phyloP scores from a whole-genome alignment of 2,113 vertebrate genomes.

The Eulemur rufifrons region DNA sequence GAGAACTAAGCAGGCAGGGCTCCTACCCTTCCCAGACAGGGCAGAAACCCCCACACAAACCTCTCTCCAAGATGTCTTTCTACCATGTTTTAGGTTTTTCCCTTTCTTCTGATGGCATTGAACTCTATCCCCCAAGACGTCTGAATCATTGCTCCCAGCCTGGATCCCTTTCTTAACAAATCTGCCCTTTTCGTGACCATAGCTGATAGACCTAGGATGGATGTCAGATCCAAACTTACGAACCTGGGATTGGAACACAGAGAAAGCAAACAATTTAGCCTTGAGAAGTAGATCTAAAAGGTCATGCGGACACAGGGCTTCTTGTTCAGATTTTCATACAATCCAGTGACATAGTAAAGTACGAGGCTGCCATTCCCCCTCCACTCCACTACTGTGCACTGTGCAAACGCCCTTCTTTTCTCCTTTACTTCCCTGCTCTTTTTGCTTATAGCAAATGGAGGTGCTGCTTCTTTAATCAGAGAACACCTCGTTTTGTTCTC shows the following conservation, averaged over 20 bases:
- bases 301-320: neutral
- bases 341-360: neutral
- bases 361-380: neutral
- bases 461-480: neutral
- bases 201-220: neutral
- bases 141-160: neutral
- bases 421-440: neutral
- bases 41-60: neutral
- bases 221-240: neutral
- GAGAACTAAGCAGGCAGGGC: neutral
- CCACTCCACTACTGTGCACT: fast-evolving
- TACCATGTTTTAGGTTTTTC: neutral
- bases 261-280: neutral
- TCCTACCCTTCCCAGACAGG: neutral
- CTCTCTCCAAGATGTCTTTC: neutral
- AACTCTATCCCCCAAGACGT: neutral
- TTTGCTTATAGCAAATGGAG: neutral
- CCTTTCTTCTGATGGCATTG: neutral
- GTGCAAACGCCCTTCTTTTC: neutral
- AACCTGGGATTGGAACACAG: neutral
- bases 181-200: neutral
- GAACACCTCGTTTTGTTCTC: neutral
- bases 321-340: neutral
- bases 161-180: neutral
- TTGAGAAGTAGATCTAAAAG: neutral